Evolutionary conservation across 2,888 invertebrate species (phyloP).

Genomic region (Stenodera caucasica): DNA sequence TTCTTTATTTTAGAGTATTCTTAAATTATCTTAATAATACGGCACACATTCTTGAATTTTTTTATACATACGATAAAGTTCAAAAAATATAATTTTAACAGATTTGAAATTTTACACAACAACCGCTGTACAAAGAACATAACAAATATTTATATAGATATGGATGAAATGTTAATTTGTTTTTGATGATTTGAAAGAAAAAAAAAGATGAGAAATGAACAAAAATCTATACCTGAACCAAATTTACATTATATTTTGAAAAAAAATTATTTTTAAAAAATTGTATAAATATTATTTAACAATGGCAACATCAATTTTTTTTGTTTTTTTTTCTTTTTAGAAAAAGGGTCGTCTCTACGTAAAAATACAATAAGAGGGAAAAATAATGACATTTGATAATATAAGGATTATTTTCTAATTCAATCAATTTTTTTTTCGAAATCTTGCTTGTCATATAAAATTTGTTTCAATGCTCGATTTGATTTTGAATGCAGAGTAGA

Average conservation of each 20-base stretch:
- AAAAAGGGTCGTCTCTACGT: neutral
- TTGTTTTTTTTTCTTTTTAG: too few relatives aligned
- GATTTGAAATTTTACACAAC: conserved; percentile 17
- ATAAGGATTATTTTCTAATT: too few relatives aligned
- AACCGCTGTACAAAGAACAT: conserved; percentile 24
- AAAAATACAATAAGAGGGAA: neutral
- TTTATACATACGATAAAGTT: conserved; percentile 25
- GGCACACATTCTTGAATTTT: conserved; percentile 27
- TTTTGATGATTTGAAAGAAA: neutral
- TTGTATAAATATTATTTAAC: neutral
- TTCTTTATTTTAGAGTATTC: conserved; percentile 22
- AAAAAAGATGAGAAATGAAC: too few relatives aligned
- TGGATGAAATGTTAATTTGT: neutral
- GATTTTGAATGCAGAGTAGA: too few relatives aligned
- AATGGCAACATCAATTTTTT: neutral
- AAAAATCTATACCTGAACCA: neutral
- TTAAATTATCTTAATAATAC: conserved; percentile 24
- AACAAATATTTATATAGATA: conserved; percentile 10
- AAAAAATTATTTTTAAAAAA: neutral
- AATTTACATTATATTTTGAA: neutral
- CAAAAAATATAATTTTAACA: conserved; percentile 26
- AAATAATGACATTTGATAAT: too few relatives aligned
- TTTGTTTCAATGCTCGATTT: too few relatives aligned
- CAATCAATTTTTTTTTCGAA: too few relatives aligned
- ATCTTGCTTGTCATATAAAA: too few relatives aligned